Conservation (phyloP, 1,140 invertebrate species). For the Temnothorax nylanderi region DNA sequence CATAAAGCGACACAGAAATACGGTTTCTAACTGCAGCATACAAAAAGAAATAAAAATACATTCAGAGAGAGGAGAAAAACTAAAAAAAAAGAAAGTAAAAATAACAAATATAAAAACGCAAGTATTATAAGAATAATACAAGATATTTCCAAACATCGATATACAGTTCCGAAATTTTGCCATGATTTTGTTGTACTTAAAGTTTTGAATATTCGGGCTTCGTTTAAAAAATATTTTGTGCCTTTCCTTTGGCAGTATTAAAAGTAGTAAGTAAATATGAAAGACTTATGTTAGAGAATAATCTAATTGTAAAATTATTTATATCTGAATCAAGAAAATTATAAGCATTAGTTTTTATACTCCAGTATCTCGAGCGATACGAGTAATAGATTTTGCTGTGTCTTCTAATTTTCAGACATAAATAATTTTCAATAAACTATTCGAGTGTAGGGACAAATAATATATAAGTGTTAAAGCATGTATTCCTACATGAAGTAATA, state of each 20-base stretch:
- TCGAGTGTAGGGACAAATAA: not conserved
- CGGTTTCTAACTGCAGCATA: not conserved
- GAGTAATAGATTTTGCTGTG: not conserved
- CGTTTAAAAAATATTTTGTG: not conserved
- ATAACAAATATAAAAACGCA: not conserved
- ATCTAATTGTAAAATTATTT: slow-evolving; percentile 12
- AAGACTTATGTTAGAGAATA: not conserved
- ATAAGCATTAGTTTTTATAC: not conserved
- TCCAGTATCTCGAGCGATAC: not conserved
- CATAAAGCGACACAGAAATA: not conserved
- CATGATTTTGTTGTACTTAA: not conserved
- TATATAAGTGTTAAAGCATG: not conserved
- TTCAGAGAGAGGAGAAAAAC: not conserved
- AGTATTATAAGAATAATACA: not conserved
- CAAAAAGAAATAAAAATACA: not conserved
- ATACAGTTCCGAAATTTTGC: not conserved
- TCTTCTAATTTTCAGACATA: slow-evolving; percentile 14
- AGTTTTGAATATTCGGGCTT: not conserved
- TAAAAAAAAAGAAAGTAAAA: not conserved
- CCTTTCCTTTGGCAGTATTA: not conserved
- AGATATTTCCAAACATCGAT: slow-evolving; percentile 3
- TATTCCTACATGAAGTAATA: not conserved
- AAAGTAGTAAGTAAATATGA: not conserved
- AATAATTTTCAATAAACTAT: slow-evolving; percentile 23
- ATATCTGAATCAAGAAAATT: not conserved